Evolutionary conservation across 1,140 invertebrate species (phyloP).

Genomic region (Trichogramma pretiosum): DNA sequence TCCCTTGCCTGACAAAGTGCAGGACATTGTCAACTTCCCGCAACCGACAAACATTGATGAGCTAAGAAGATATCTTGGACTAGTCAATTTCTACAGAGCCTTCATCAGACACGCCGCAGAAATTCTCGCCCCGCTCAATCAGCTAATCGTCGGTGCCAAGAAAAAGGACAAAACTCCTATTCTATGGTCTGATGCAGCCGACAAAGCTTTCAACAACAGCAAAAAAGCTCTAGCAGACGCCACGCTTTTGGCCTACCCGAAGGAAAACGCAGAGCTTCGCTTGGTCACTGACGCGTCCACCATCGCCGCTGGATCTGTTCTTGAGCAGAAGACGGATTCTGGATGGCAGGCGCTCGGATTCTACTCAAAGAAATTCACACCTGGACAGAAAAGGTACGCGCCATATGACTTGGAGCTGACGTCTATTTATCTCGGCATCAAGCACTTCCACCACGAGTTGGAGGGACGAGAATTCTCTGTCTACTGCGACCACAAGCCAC

Average conservation of each 20-base stretch:
- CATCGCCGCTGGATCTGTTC: background rate
- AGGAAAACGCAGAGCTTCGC: background rate
- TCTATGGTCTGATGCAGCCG: background rate
- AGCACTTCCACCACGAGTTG: too few species aligned
- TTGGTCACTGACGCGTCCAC: background rate
- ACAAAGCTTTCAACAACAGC: background rate
- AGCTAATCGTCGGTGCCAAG: background rate
- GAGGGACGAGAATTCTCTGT: too few species aligned
- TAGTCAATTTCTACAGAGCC: conserved; percentile 26
- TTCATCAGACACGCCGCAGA: background rate
- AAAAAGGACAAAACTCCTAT: background rate
- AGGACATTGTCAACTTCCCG: conserved; percentile 21
- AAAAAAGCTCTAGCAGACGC: background rate
- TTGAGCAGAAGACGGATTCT: too few species aligned
- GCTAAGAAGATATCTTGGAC: conserved; percentile 30
- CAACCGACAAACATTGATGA: conserved; percentile 21
- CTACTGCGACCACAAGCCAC: too few species aligned
- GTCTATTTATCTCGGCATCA: too few species aligned
- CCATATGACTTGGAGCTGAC: too few species aligned
- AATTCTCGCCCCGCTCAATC: background rate
- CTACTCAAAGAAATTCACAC: too few species aligned
- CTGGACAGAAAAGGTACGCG: too few species aligned
- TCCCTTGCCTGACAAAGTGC: conserved; percentile 25
- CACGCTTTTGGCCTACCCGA: background rate
- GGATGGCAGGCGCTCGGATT: too few species aligned